These are phyloP conservation scores for Enteromius treurensis DNA, from an alignment of 2,797 vertebrate species.

Conservation along the genomic window DNA sequence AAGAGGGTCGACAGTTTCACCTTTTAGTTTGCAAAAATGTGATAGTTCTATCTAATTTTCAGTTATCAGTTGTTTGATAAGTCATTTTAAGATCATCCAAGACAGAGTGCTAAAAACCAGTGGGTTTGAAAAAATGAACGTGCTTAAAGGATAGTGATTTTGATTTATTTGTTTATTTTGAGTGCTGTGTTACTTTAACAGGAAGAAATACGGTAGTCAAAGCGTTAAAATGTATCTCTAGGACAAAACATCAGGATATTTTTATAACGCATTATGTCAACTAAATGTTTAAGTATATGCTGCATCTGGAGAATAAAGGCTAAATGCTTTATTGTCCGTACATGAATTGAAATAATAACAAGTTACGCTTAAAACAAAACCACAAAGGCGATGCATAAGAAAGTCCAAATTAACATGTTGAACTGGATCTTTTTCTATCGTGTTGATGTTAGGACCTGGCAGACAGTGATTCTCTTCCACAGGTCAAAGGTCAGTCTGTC, in stretches of 20 bases:
- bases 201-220: background rate
- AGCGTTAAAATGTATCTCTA: background rate
- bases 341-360: background rate
- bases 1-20: background rate
- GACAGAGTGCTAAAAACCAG: background rate
- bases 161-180: background rate
- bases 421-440: constrained; percentile 36
- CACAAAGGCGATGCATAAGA: constrained; percentile 23
- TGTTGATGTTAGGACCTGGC: constrained; percentile 49
- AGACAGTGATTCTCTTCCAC: constrained; percentile 54
- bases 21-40: background rate
- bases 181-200: background rate
- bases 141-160: background rate
- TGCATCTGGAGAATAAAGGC: background rate
- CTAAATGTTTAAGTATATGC: background rate
- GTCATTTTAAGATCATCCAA: background rate
- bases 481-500: constrained; percentile 59
- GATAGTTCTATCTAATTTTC: background rate
- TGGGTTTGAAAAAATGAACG: background rate
- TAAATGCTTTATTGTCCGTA: background rate
- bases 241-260: background rate
- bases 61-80: background rate
- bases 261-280: background rate
- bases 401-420: constrained; percentile 37
- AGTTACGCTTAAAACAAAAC: constrained; percentile 11